phyloP scores from a whole-genome alignment of 2,797 vertebrate genomes.

The Acanthis flammea region DNA sequence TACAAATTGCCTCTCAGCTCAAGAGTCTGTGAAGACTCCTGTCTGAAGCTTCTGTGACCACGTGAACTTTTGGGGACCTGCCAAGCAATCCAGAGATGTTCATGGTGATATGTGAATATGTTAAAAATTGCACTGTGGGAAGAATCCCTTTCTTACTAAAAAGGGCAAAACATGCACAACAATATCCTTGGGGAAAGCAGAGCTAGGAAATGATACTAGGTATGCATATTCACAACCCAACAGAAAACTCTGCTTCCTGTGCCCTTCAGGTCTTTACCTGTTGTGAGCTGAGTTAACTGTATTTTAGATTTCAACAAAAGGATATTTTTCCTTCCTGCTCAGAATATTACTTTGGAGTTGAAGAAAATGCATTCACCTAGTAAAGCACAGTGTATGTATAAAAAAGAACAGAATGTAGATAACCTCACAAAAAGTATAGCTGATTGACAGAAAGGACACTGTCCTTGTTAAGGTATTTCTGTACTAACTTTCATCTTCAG shows the following conservation, averaged over 20 bases:
- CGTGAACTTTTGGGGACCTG: not conserved
- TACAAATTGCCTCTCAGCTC: constrained; percentile 7
- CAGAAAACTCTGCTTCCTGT: not conserved
- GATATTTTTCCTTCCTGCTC: not conserved
- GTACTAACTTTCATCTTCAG: constrained; percentile 17
- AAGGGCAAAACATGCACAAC: not conserved
- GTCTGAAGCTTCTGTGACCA: not conserved
- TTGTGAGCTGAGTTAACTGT: not conserved
- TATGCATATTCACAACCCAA: not conserved
- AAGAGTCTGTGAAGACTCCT: constrained; percentile 3
- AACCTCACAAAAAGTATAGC: not conserved
- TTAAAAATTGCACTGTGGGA: constrained; percentile 1
- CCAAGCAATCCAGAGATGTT: not conserved
- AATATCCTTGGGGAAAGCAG: not conserved
- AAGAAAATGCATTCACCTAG: not conserved
- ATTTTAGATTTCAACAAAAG: not conserved
- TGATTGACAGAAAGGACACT: not conserved
- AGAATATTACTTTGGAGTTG: not conserved
- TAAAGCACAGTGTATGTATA: not conserved
- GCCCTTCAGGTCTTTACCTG: not conserved
- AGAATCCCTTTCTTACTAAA: not conserved
- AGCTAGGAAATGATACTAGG: not conserved
- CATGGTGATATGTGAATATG: not conserved
- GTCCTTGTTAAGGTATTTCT: not conserved
- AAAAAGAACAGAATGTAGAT: not conserved